Base-by-base conservation (phyloP, 2,888 invertebrate species). In the Chloroclystis v-ata region DNA sequence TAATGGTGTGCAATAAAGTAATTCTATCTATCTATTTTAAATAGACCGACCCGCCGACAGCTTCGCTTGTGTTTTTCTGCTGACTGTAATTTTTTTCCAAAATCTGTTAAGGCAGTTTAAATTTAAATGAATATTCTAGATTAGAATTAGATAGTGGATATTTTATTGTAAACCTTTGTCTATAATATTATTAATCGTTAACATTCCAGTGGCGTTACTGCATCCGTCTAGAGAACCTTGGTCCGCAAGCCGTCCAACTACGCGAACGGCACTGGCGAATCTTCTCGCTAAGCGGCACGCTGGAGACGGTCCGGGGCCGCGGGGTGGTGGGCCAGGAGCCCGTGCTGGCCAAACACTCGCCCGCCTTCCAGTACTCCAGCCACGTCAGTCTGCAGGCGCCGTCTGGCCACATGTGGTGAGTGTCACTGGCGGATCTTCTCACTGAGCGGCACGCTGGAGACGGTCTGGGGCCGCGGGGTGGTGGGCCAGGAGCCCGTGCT, bases 241-340 rank as follows among this genome's bases (percentile, higher is more conserved):
- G 97, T 1, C 91, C 94, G 28, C 88, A 94, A 43, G 94, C 95
- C 43, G 96, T 99, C 1, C 98, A 98, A 75, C 85, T 99, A 37
- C 91, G 98, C 49, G 98, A 99, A 86, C 89, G 99, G n/a, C 97
- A 98, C 82, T 98, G 98, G 98, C 91, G 98, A 61, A 98, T 99
- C 75, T 98, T 98, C 82, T 97, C 97, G 28, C 89, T 98, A 50
- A 95, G 95, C 41, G 96, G 96, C 43, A 97, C 98, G 9, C 84
- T 98, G 66, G 98, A 98, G 87, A 98, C 97, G 0, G 96, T 96
- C 1, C 90, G 97, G 59, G 98, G 98, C 0, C 90, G 98, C 66
- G 98, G 97, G 30, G 98, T 99, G 39, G 97, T 98, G n/a, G 98
- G 98, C 0, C 97, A 98, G 89, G 98, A 99, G 86, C 98, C 98